A percentile compares a stretch with the other conserved stretches of the same genome.
Evolutionary conservation across 2,113 vertebrate genomes (phyloP).

Genomic region (Toxostoma redivivum): DNA sequence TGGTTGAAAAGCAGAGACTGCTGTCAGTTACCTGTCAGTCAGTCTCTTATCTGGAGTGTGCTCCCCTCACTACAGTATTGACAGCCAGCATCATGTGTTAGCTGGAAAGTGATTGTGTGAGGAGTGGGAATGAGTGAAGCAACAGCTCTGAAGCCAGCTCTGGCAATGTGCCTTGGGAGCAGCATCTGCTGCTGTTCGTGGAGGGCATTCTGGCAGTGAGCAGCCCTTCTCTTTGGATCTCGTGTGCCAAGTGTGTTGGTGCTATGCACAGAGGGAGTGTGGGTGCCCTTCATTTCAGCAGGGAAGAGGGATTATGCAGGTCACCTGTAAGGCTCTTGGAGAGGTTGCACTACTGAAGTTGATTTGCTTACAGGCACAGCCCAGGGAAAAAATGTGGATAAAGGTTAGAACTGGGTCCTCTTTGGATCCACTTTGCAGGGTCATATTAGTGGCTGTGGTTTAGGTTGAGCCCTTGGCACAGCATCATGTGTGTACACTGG

Average conservation of each 20-base stretch:
- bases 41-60: neutral
- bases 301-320: neutral
- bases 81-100: neutral
- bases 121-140: neutral
- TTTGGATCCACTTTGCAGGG: neutral
- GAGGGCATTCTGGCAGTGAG: neutral
- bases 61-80: neutral
- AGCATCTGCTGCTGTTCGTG: neutral
- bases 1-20: neutral
- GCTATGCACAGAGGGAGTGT: neutral
- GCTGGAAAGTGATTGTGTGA: neutral
- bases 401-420: neutral
- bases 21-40: neutral
- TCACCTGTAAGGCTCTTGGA: neutral
- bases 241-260: neutral
- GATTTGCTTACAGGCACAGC: neutral
- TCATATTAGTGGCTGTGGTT: neutral
- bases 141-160: neutral
- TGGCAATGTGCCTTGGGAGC: neutral
- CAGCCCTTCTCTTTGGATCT: neutral
- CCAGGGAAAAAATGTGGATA: neutral
- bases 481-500: neutral
- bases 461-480: neutral
- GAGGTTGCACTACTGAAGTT: neutral
- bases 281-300: neutral